These are phyloP conservation scores for Idaea straminata DNA, from an alignment of 2,888 invertebrate species.

Conservation along the genomic window DNA sequence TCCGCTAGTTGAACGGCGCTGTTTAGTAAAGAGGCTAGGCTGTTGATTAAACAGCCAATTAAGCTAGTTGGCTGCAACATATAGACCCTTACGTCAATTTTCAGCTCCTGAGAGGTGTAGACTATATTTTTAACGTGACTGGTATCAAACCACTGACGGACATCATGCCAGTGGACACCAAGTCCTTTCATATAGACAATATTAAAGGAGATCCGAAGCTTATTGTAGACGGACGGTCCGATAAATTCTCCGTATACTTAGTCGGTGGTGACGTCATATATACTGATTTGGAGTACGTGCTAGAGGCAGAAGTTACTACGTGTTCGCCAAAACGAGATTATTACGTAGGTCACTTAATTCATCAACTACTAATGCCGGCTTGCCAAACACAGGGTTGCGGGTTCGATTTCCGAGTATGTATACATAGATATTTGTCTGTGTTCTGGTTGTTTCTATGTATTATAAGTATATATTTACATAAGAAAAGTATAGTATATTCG, in stretches of 20 bases:
- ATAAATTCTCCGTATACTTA: slow-evolving; percentile 51
- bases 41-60: too few relatives aligned
- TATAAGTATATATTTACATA: too few relatives aligned
- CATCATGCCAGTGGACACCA: slow-evolving; percentile 15
- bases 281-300: slow-evolving; percentile 41
- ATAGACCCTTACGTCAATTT: slow-evolving; percentile 15
- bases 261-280: slow-evolving; percentile 47
- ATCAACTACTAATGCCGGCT: too few relatives aligned
- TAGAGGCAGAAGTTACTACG: slow-evolving; percentile 55
- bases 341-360: slow-evolving; percentile 41
- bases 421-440: too few relatives aligned
- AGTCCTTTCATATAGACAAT: slow-evolving; percentile 52
- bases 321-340: slow-evolving; percentile 56
- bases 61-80: not conserved
- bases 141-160: slow-evolving; percentile 19
- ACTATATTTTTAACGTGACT: slow-evolving; percentile 53
- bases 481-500: too few relatives aligned
- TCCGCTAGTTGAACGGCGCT: too few relatives aligned
- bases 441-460: too few relatives aligned
- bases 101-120: slow-evolving; percentile 52
- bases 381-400: too few relatives aligned
- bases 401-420: too few relatives aligned
- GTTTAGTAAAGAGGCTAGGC: too few relatives aligned
- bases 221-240: slow-evolving; percentile 42
- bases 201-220: slow-evolving; percentile 44